Percentiles rank a stretch among this genome's conserved stretches.
Evolutionary conservation across 2,797 vertebrate species (phyloP).

Genomic region (Hipposideros larvatus): DNA sequence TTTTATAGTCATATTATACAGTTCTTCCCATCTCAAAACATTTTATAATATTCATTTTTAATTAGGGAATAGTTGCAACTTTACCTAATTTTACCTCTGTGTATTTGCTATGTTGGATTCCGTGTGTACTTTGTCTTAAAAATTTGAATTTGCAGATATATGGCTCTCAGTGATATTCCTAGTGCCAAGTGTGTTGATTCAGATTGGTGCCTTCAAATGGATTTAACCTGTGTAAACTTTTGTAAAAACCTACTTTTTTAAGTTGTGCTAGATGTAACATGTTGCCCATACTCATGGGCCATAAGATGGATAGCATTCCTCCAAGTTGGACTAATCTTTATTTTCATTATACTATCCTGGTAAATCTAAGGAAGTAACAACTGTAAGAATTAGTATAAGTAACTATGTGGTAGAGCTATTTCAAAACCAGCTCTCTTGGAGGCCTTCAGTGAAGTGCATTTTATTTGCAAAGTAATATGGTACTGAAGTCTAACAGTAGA

Average conservation of each 20-base stretch:
- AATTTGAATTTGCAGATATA: background rate
- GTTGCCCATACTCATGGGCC: background rate
- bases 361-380: background rate
- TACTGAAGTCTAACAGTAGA: background rate
- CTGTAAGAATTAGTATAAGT: background rate
- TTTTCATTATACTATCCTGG: background rate
- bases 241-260: slow-evolving; percentile 5
- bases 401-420: background rate
- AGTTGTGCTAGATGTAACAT: background rate
- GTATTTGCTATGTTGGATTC: background rate
- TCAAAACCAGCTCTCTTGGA: background rate
- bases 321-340: background rate
- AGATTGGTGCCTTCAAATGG: background rate
- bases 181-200: background rate
- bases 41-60: slow-evolving; percentile 43
- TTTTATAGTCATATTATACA: background rate
- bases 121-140: background rate
- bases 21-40: background rate
- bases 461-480: background rate
- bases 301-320: background rate
- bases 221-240: background rate
- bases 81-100: background rate
- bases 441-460: background rate
- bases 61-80: background rate
- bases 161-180: background rate